Base-by-base conservation (phyloP, 2,888 invertebrate species). In the Leptopterna dolabrata region DNA sequence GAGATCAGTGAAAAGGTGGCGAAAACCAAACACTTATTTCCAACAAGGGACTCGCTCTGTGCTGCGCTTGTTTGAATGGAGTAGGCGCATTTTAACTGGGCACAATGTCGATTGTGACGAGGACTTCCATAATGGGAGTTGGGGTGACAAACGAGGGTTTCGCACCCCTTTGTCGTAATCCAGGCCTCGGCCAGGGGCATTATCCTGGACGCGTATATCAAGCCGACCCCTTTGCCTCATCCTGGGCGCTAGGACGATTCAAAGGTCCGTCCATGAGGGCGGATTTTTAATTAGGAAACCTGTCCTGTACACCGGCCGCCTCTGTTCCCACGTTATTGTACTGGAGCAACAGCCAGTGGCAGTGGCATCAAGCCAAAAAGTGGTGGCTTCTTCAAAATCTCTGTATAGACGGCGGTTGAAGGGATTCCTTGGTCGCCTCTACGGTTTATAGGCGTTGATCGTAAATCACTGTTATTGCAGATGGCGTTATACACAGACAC, bases 211-310 rank as follows among this genome's bases (percentile, higher is more conserved):
- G 63, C 63, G 63, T 63, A 63, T 9, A 63, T 63, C 63, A 63
- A 24, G 4, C 63, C 9, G 9, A 24, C 63, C 63, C 63, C 24
- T 63, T 63, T 63, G 63, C 63, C 63, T 24, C 63, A 19, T 63
- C 63, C 24, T 9, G 19, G 63, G 24, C 0, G 9, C 63, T 63
- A 63, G n/a, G 63, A 63, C 63, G 24, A 63, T 63, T 19, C n/a
- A 63, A 63, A 63, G 63, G 63, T 63, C 7, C 63, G 24, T 63
- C 24, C 63, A 63, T 63, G 71, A 45, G 84, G 84, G 84, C 47
- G 84, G 84, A 85, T 85, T 85, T 85, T 85, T 85, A 85, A 85
- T 85, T 85, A 85, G 73, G 47, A 30, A 47, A 85, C 73, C 84
- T 73, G 84, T 36, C 29, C 84, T 55, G 19, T 81, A 47, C 19